Evolutionary conservation across 2,888 invertebrate species (phyloP).

Genomic region (Syrphus vitripennis): DNA sequence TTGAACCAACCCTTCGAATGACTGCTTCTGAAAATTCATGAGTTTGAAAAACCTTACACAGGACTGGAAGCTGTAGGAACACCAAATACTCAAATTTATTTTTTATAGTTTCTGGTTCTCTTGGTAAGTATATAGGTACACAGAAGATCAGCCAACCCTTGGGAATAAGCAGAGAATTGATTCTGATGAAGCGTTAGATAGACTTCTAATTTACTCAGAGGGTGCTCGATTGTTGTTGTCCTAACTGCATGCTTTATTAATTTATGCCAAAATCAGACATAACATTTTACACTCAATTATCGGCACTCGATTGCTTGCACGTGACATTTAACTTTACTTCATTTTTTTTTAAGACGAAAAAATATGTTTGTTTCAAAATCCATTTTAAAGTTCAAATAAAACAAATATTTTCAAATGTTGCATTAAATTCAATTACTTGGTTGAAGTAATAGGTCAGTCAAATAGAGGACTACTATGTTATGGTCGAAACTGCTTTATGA

Average conservation of each 20-base stretch:
- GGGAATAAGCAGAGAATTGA: conserved; percentile 40
- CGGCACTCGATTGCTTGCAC: conserved; percentile 73
- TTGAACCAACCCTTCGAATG: conserved; percentile 71
- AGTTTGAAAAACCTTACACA: conserved; percentile 22
- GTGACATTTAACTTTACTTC: conserved; percentile 67
- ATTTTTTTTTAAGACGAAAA: not conserved
- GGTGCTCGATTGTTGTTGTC: conserved; percentile 70
- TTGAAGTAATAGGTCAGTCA: not conserved
- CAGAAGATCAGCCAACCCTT: conserved; percentile 53
- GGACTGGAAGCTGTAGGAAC: not conserved
- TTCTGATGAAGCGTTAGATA: conserved; percentile 73
- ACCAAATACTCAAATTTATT: not conserved
- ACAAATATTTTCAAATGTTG: not conserved
- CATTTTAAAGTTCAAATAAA: not conserved
- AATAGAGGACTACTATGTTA: not conserved
- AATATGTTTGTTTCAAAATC: not conserved
- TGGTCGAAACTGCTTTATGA: not conserved
- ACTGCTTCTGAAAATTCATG: conserved; percentile 38
- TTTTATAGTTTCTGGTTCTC: not conserved
- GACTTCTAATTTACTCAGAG: conserved; percentile 74
- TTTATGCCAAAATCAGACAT: conserved; percentile 73
- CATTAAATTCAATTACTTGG: not conserved
- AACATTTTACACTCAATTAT: conserved; percentile 74
- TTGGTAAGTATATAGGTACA: not conserved
- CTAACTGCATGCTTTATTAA: conserved; percentile 69